Percentiles rank a stretch among this genome's conserved stretches.
Evolutionary conservation across 2,797 vertebrate species (phyloP).

Genomic region (Alfaro cultratus): DNA sequence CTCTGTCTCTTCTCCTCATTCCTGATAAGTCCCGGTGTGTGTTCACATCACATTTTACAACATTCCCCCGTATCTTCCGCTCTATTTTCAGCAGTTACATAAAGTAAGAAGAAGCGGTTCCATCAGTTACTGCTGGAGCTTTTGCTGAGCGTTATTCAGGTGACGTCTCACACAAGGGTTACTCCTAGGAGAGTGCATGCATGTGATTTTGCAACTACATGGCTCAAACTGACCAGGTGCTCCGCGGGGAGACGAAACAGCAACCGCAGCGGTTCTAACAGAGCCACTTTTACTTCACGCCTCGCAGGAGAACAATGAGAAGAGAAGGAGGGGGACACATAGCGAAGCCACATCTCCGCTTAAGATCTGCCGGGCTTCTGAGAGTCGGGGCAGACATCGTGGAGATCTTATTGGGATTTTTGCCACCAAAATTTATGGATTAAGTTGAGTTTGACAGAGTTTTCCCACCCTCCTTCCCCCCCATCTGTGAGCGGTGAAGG

Average conservation of each 20-base stretch:
- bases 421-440: constrained; percentile 15
- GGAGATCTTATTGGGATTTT: constrained; percentile 12
- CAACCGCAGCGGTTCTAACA: constrained; percentile 56
- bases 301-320: constrained; percentile 26
- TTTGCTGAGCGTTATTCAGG: constrained; percentile 30
- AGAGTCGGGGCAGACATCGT: constrained; percentile 4
- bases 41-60: constrained; percentile 35
- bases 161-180: constrained; percentile 41
- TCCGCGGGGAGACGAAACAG: constrained; percentile 50
- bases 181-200: background rate
- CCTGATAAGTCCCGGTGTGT: constrained; percentile 32
- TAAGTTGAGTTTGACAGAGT: constrained; percentile 21
- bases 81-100: constrained; percentile 37
- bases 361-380: constrained; percentile 26
- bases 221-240: constrained; percentile 57
- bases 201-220: constrained; percentile 30
- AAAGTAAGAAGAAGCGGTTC: constrained; percentile 22
- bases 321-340: constrained; percentile 26
- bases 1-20: constrained; percentile 29
- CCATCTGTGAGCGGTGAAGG: constrained; percentile 15
- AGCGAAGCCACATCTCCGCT: constrained; percentile 27
- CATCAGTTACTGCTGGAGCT: constrained; percentile 20
- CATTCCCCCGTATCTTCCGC: constrained; percentile 18
- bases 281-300: constrained; percentile 45
- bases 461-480: background rate